Evolutionary conservation across 2,888 invertebrate genomes (phyloP), one percentile per base, ranked within the genome.

Genomic region (Aphrophora alni): DNA sequence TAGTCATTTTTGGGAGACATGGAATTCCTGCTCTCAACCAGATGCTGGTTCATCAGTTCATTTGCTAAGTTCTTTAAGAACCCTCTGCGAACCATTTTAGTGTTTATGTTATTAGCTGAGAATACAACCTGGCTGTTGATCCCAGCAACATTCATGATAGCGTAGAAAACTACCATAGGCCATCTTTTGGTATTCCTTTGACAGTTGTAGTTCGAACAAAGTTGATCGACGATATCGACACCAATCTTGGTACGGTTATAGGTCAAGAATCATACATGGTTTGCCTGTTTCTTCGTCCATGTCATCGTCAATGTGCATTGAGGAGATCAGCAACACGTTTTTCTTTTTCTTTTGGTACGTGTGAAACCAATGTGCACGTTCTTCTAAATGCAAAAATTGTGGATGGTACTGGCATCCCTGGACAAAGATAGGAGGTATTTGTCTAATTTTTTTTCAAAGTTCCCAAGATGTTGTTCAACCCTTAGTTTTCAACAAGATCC

Each of bases 401-500:
- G 12, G 81, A 38, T 26, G 28, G 12, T 26, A 14, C 28, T 33
- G 38, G 33, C 17, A 81, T 25, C 69, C 25, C 26, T 79, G 73
- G 28, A 75, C 74, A 51, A 82, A 59, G 17, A 78, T 74, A 44
- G 44, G 70, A 10, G 81, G 80, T n/a, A 75, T 59, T 69, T 79
- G 59, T 38, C 68, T 21, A 28, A 59, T 74, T 68, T 74, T n/a
- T 75, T 70, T 79, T 80, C 33, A 85, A 33, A 14, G 84, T 85
- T 26, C 84, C 84, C 7, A 84, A 82, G 70, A 74, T n/a, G n/a
- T n/a, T 81, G 24, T 83, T 83, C 21, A 84, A 69, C 10, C 81
- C 78, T 70, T 74, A 38, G 24, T 74, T 74, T 74, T 38, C 38
- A 28, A 38, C 17, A 72, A 84, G 75, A 81, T 72, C 68, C 70